Evolutionary conservation across 2,797 vertebrate genomes (phyloP), one percentile per base, ranked within the genome.

Genomic region (Phoebastria nigripes): DNA sequence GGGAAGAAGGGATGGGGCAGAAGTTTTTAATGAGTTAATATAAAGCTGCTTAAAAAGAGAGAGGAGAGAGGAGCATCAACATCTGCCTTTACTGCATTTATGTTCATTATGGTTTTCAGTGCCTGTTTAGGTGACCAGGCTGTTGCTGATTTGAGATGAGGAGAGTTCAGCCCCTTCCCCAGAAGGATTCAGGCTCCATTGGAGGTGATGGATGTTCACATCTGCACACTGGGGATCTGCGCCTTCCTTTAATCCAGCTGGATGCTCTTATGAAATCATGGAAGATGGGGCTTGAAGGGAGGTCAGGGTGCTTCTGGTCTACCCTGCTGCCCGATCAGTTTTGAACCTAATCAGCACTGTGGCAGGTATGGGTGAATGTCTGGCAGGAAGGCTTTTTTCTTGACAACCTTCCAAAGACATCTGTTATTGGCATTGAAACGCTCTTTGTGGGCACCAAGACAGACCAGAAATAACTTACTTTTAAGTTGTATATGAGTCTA

Each of bases 241-340:
- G 0, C 5, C 31, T 81, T 58, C 42, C 70, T 76, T 71, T n/a
- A 31, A 33, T 33, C 22, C 10, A 55, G 8, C 6, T 79, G 55
- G 55, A 18, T 46, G 28, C 12, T 37, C 9, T 54, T 9, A 26
- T 3, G 12, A 65, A 71, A 51, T 42, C 14, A 28, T 3, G 18
- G 66, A 85, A 74, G 16, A 22, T 7, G 12, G 24, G 6, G 4
- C 15, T 63, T 63, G 46, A 78, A 44, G 26, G 9, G 24, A 81
- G 1, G 15, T 78, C 61, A 58, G 22, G 7, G 1, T 25, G 28
- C 0, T 0, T 26, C 62, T 66, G 25, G 8, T 55, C 26, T 72
- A 55, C 11, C 7, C 46, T n/a, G 16, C 24, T 72, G 11, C 39
- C 0, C 0, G 26, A 19, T 39, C 26, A 46, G n/a, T 41, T 85